A percentile compares a stretch with the other conserved stretches of the same genome.
Conservation (phyloP, 1,140 invertebrate species). For the Halesus radiatus region DNA sequence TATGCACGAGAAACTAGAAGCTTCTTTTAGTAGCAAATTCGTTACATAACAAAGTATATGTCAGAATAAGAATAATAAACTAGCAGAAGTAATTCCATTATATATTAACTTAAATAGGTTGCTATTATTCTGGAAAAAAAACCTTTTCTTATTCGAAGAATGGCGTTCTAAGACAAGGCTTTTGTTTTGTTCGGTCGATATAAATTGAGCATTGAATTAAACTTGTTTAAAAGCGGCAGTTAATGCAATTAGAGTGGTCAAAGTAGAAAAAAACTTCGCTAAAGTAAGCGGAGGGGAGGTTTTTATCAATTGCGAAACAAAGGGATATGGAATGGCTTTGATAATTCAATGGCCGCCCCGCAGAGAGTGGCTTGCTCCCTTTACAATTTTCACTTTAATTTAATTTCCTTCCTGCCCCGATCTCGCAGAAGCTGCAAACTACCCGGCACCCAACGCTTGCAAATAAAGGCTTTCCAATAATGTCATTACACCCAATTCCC, state of each 20-base stretch:
- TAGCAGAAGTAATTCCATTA: too few species aligned
- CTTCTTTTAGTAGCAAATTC: too few species aligned
- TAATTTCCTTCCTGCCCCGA: slow-evolving; percentile 15
- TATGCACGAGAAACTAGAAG: too few species aligned
- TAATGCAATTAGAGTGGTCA: neutral
- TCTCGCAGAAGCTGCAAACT: neutral
- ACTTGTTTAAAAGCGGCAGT: neutral
- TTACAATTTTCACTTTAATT: slow-evolving; percentile 46
- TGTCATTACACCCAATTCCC: slow-evolving; percentile 44
- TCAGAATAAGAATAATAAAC: too few species aligned
- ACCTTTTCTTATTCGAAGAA: too few species aligned
- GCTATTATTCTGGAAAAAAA: too few species aligned
- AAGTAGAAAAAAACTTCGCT: neutral
- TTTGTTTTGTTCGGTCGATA: too few species aligned
- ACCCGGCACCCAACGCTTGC: slow-evolving; percentile 27
- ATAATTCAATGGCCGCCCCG: slow-evolving; percentile 31
- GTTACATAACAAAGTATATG: too few species aligned
- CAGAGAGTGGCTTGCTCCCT: slow-evolving; percentile 13
- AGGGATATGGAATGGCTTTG: slow-evolving; percentile 8
- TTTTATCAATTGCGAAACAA: slow-evolving; percentile 32
- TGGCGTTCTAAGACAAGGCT: too few species aligned
- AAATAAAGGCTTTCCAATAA: slow-evolving; percentile 51
- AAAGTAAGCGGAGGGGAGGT: neutral
- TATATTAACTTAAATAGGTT: too few species aligned
- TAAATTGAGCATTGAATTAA: neutral